Conservation (phyloP, 2,888 invertebrate genomes). For the Eudasyphora cyanicolor region DNA sequence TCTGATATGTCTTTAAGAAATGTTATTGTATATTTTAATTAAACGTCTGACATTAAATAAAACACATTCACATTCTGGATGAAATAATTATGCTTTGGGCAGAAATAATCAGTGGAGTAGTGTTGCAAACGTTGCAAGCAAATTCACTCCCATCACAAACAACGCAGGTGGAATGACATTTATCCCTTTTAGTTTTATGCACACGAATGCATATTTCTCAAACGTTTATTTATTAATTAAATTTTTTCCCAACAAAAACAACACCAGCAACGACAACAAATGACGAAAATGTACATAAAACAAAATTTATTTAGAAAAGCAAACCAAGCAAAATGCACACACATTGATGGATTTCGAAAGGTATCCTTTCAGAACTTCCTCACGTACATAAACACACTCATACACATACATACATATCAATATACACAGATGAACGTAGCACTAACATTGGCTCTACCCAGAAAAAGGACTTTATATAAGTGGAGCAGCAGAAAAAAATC, state of each 20-base stretch:
- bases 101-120: background rate
- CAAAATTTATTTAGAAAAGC: slow-evolving; percentile 62
- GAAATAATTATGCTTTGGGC: slow-evolving; percentile 12
- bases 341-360: slow-evolving; percentile 66
- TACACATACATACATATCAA: slow-evolving; percentile 21
- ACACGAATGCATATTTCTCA: slow-evolving; percentile 67
- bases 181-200: slow-evolving; percentile 65
- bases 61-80: slow-evolving; percentile 39
- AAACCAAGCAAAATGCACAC: slow-evolving; percentile 64
- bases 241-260: slow-evolving; percentile 57
- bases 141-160: slow-evolving; percentile 42
- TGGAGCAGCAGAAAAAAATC: slow-evolving; percentile 57
- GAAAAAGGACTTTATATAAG: slow-evolving; percentile 60
- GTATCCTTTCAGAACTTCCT: slow-evolving; percentile 56
- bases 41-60: slow-evolving; percentile 50
- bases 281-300: slow-evolving; percentile 44
- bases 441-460: slow-evolving; percentile 15
- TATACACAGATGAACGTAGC: background rate
- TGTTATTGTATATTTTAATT: slow-evolving; percentile 63
- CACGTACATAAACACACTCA: slow-evolving; percentile 12
- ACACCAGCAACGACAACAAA: slow-evolving; percentile 41
- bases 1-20: no score
- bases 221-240: slow-evolving; percentile 75
- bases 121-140: background rate
- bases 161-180: slow-evolving; percentile 68